Conservation (phyloP, 2,113 vertebrate species). For the Ciconia maguari region DNA sequence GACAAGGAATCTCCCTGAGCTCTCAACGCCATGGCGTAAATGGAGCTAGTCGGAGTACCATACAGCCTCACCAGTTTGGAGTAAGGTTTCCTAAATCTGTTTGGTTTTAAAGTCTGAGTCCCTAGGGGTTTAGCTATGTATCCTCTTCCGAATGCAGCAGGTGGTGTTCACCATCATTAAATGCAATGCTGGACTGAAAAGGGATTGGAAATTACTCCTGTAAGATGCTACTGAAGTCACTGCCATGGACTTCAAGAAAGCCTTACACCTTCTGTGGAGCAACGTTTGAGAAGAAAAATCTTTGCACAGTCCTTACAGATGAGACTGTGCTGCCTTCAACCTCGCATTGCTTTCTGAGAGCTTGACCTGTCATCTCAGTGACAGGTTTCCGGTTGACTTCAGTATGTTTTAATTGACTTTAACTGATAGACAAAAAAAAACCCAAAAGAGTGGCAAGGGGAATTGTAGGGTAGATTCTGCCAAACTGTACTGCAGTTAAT, state of each 20-base stretch:
- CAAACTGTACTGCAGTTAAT: background rate
- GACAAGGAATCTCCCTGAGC: background rate
- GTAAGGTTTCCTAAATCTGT: background rate
- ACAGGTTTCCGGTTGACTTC: background rate
- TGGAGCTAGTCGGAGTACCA: background rate
- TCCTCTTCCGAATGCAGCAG: background rate
- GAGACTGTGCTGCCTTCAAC: background rate
- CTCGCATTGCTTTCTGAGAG: background rate
- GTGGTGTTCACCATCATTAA: background rate
- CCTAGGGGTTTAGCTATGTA: fast-evolving
- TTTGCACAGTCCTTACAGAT: background rate
- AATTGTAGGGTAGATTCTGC: background rate
- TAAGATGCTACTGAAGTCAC: background rate
- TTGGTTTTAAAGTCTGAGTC: background rate
- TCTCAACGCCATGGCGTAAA: fast-evolving
- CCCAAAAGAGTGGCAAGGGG: background rate
- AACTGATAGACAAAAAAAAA: background rate
- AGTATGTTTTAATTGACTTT: background rate
- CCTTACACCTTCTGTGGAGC: background rate
- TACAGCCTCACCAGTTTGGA: background rate
- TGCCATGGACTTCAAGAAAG: background rate
- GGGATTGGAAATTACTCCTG: background rate
- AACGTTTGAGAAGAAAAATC: background rate
- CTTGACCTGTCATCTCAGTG: background rate
- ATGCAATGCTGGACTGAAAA: background rate